Percentiles rank a stretch among this genome's conserved stretches.
Evolutionary conservation across 2,113 vertebrate genomes (phyloP).

Genomic region (Elephas maximus): DNA sequence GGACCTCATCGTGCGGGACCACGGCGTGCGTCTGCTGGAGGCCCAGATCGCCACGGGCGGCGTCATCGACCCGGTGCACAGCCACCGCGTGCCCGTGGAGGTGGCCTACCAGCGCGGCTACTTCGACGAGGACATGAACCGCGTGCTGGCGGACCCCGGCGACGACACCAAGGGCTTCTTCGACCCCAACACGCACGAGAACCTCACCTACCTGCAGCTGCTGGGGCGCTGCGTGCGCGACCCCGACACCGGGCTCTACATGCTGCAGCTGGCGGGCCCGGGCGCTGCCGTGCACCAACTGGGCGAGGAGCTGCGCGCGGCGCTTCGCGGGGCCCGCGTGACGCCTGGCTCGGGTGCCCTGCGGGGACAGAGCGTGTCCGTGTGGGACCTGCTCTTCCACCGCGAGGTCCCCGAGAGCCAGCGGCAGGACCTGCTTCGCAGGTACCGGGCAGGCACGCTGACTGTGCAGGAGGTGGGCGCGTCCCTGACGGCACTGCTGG

Average conservation of each 20-base stretch:
- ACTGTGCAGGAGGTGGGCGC: conserved; percentile 84
- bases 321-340: conserved; percentile 71
- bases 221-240: conserved; percentile 74
- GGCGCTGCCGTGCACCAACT: conserved; percentile 78
- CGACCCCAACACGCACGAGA: conserved; percentile 88
- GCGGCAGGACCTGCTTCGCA: conserved; percentile 84
- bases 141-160: conserved; percentile 72
- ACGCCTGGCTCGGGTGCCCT: conserved; percentile 39
- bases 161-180: conserved; percentile 92
- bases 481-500: conserved; percentile 81
- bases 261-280: conserved; percentile 86
- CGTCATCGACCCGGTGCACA: conserved; percentile 89
- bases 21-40: conserved; percentile 95
- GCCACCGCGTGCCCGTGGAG: conserved; percentile 89
- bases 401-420: conserved; percentile 87
- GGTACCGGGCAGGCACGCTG: conserved; percentile 81
- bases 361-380: conserved; percentile 77
- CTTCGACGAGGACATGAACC: conserved; percentile 87
- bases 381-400: conserved; percentile 95
- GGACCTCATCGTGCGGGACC: conserved; percentile 93
- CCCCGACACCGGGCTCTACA: conserved; percentile 80
- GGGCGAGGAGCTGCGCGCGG: conserved; percentile 62
- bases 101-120: conserved; percentile 51
- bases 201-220: conserved; percentile 91
- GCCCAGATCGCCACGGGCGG: conserved; percentile 96